phyloP scores from a whole-genome alignment of 2,113 vertebrate species.

The Callospermophilus lateralis region DNA sequence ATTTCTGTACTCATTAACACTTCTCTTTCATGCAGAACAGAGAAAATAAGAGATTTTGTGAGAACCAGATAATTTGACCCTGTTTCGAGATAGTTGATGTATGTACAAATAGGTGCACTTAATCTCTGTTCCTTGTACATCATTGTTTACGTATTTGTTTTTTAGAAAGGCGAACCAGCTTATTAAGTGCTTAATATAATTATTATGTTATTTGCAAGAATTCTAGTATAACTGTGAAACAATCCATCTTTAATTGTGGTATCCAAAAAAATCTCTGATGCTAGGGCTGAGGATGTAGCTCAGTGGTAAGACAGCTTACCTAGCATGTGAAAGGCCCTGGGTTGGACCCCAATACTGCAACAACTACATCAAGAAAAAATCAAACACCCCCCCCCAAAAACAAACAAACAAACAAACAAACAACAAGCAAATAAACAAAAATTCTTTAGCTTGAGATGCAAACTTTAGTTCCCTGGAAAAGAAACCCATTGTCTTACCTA shows the following conservation, averaged over 20 bases:
- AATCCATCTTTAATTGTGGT: neutral
- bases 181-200: neutral
- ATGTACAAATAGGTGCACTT: neutral
- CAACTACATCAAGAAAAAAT: too few species aligned
- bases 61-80: neutral
- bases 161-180: neutral
- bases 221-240: conserved; percentile 27
- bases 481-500: neutral
- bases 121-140: neutral
- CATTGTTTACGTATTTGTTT: neutral
- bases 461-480: conserved; percentile 28
- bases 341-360: too few species aligned
- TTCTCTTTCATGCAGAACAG: conserved; percentile 13
- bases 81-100: neutral
- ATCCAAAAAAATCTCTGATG: neutral
- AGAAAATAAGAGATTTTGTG: conserved; percentile 9
- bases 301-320: neutral
- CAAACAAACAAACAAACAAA: neutral
- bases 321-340: neutral
- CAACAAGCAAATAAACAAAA: neutral
- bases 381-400: too few species aligned
- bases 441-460: neutral
- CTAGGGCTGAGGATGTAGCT: neutral
- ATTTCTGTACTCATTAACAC: conserved; percentile 21
- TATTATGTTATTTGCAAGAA: conserved; percentile 16